Percentiles rank a stretch among this genome's conserved stretches.
phyloP scores from a whole-genome alignment of 1,140 invertebrate genomes.

The Ladona fulva region DNA sequence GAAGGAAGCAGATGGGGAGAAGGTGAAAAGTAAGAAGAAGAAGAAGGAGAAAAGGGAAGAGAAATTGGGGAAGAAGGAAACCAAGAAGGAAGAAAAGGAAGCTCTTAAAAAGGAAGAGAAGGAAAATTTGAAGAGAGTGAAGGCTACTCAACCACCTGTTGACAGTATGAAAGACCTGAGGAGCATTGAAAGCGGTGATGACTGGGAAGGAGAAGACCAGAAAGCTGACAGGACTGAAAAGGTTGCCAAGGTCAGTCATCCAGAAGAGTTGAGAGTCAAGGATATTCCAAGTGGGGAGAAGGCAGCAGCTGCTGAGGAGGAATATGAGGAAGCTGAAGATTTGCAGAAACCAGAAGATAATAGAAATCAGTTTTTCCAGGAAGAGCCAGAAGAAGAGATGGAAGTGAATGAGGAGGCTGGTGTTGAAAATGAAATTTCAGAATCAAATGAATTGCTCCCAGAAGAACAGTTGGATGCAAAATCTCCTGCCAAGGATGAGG shows the following conservation, averaged over 20 bases:
- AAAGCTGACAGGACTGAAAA: background rate
- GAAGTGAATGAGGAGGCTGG: slow-evolving; percentile 18
- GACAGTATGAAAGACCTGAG: background rate
- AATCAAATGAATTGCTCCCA: background rate
- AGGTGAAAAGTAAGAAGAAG: slow-evolving; percentile 39
- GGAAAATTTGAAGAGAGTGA: slow-evolving; percentile 17
- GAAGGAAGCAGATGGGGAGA: slow-evolving; percentile 23
- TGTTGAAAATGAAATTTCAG: slow-evolving; percentile 18
- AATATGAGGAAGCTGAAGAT: slow-evolving; percentile 18
- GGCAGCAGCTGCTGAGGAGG: slow-evolving; percentile 18
- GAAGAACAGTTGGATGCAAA: background rate
- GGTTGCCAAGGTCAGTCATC: background rate
- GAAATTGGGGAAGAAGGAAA: slow-evolving; percentile 33
- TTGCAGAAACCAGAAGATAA: background rate
- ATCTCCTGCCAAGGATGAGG: background rate
- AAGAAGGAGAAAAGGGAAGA: slow-evolving; percentile 37
- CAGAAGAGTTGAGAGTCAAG: background rate
- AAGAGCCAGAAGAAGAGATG: slow-evolving; percentile 16
- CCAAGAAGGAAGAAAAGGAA: slow-evolving; percentile 27
- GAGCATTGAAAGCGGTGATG: background rate
- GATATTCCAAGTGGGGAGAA: background rate
- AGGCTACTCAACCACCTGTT: background rate
- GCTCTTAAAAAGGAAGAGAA: slow-evolving; percentile 25
- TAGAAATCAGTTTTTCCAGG: background rate
- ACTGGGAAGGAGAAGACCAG: background rate